Percentiles rank a stretch among this genome's conserved stretches.
These are phyloP conservation scores for Varecia variegata DNA, from an alignment of 2,797 vertebrate species.

Conservation along the genomic window DNA sequence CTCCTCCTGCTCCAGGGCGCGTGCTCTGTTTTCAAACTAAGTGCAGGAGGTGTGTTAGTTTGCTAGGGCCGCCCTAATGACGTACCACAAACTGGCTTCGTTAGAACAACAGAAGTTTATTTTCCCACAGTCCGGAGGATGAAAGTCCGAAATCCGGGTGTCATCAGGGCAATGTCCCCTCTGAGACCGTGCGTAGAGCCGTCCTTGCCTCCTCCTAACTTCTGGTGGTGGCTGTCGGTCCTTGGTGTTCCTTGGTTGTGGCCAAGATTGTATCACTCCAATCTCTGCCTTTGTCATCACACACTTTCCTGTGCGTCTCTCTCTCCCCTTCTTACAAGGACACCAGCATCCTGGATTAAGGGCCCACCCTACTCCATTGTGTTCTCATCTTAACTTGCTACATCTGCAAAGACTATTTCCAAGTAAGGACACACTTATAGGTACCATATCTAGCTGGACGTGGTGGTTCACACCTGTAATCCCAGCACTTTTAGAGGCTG, in stretches of 20 bases:
- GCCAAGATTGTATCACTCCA: background rate
- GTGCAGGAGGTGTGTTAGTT: background rate
- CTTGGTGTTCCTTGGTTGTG: background rate
- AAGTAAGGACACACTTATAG: background rate
- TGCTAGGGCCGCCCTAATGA: background rate
- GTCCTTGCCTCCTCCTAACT: background rate
- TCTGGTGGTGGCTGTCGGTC: background rate
- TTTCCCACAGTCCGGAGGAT: background rate
- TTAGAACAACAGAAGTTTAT: background rate
- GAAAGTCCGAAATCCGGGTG: background rate
- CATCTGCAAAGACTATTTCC: background rate
- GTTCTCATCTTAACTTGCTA: background rate
- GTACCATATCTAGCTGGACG: background rate
- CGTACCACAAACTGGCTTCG: background rate
- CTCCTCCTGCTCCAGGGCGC: background rate
- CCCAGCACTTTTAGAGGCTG: background rate
- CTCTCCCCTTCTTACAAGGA: background rate
- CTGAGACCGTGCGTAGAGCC: background rate
- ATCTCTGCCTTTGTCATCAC: background rate
- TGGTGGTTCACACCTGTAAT: too few species aligned
- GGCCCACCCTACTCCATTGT: too few species aligned
- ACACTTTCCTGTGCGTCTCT: background rate
- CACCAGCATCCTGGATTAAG: background rate
- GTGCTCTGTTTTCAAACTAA: background rate
- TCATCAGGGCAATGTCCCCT: background rate